Evolutionary conservation across 2,888 invertebrate species (phyloP), one percentile per base, ranked within the genome.

Genomic region (Phyllotreta striolata): DNA sequence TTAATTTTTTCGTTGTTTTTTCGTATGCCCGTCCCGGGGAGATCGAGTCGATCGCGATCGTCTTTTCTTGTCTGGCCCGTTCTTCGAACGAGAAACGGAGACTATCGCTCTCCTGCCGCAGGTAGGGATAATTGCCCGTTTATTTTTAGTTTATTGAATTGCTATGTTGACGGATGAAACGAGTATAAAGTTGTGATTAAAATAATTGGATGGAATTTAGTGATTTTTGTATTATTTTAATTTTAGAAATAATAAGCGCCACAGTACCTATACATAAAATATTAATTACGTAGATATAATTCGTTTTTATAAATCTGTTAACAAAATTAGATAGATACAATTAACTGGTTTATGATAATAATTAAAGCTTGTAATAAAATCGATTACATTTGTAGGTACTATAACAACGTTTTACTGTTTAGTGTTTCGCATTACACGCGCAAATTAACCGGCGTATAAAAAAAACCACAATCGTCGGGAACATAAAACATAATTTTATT

Each of bases 1-100:
- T 81, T 80, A 79, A 78, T 80, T 79, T 78, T 81, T 79, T 78
- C 9, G 73, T 73, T 24, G 1, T 24, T 24, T 24, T 24, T 24
- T 24, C n/a, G n/a, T n/a, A 24, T 24, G 24, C 24, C 24, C 4
- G 24, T 24, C 24, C 24, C 13, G 52, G 55, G 41, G 49, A 13
- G 57, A 44, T 43, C 38, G 54, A 14, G 51, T 41, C 58, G 37
- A 35, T 67, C 57, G 64, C 62, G 69, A 66, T 70, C 57, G 44
- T 46, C 38, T n/a, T 39, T 37, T 63, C 62, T 67, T 67, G 70
- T 68, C 66, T 47, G 37, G 34, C 47, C 24, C 34, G 24, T 47
- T 47, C 24, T 24, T 47, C 14, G 34, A 1, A 0, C 24, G n/a
- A 41, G 5, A 14, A 10, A 49, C 34, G 35, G 14, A 14, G 12